Evolutionary conservation across 35 echinoderm and acorn worm species (phyloP), one percentile per base, ranked within the genome.

Genomic region (Stichopus chloronotus): DNA sequence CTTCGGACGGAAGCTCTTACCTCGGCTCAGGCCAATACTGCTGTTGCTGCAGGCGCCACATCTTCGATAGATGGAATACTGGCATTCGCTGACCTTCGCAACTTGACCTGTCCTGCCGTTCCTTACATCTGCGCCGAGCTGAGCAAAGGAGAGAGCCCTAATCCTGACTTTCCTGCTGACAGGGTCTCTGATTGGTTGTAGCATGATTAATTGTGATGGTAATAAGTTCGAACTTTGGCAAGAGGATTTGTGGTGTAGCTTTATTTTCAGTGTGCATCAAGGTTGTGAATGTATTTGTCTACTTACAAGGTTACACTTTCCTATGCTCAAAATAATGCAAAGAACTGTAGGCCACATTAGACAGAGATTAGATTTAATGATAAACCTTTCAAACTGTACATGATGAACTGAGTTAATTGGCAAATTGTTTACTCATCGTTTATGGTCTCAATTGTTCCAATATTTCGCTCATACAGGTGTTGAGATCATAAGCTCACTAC

Each of bases 111-210:
- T 87, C 19, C 22, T 52, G 20, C 90, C 68, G 85, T 92, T 5
- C 93, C 90, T 0, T 98, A 96, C 81, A 76, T 98, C 78, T 98
- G 96, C 77, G 87, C 91, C 5, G 85, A 96, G 84, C 74, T 98
- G 9, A 69, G 93, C 43, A 95, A 93, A 58, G 93, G 94, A 22
- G 81, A 77, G 7, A 93, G 63, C 20, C 92, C 96, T 0, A 87
- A 24, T 14, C 96, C 96, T 16, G 96, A 95, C 58, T 98, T 98
- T 60, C 17, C 58, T 94, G 11, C 63, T 98, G 86, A 94, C 92
- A 1, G 90, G 93, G 16, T 92, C 91, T 8, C 21, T 93, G 79
- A 53, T 94, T 7, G 83, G 43, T 21, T 98, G 96, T 43, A 83
- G 78, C 13, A 24, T 24, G 6, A 91, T 94, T 14, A 84, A 87